Evolutionary conservation across 2,888 invertebrate species (phyloP).

Genomic region (Tanaodytes sp.): DNA sequence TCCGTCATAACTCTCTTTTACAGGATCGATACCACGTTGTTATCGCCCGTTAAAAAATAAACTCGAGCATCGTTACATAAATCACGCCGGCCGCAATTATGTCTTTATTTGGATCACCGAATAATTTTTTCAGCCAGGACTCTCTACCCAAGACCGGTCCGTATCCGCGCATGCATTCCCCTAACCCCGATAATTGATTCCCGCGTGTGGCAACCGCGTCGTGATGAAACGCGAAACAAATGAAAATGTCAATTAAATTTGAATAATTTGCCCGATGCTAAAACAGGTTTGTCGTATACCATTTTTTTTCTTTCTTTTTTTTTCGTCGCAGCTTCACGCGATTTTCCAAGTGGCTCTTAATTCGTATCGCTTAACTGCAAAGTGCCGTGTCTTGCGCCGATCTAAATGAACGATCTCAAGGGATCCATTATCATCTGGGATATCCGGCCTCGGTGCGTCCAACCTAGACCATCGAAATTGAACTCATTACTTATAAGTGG

Average conservation of each 20-base stretch:
- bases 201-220: neutral
- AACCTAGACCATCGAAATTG: too few relatives aligned
- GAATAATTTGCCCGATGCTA: slow-evolving; percentile 15
- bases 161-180: neutral
- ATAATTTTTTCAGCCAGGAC: slow-evolving; percentile 19
- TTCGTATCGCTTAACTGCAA: too few relatives aligned
- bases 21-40: too few relatives aligned
- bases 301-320: too few relatives aligned
- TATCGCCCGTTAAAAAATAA: too few relatives aligned
- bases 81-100: slow-evolving; percentile 27
- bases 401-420: slow-evolving; percentile 15
- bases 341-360: too few relatives aligned
- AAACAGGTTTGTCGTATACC: too few relatives aligned
- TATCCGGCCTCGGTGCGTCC: neutral
- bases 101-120: slow-evolving; percentile 30
- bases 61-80: too few relatives aligned
- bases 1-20: too few relatives aligned
- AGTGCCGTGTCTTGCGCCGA: neutral
- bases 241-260: slow-evolving; percentile 32
- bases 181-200: slow-evolving; percentile 15
- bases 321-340: too few relatives aligned
- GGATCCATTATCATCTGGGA: slow-evolving; percentile 16
- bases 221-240: slow-evolving; percentile 26
- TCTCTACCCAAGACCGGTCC: too few relatives aligned
- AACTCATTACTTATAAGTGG: slow-evolving; percentile 27